These are phyloP conservation scores for Trissolcus japonicus DNA, from an alignment of 2,888 invertebrate genomes.

Conservation along the genomic window DNA sequence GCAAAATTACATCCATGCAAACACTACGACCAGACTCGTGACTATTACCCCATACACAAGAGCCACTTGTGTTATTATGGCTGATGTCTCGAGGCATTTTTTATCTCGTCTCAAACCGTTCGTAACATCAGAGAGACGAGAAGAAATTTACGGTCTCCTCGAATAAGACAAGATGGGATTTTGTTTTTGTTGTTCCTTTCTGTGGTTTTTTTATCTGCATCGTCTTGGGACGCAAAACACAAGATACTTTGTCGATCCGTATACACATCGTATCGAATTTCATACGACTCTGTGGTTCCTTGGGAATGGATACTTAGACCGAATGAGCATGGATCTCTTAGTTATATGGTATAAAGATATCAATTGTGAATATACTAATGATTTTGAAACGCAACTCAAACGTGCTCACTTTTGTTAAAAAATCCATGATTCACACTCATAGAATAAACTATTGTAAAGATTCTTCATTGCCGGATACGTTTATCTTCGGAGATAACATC, in stretches of 20 bases:
- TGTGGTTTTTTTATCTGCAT: constrained; percentile 29
- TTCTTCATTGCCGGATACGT: constrained; percentile 12
- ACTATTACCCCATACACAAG: constrained; percentile 43
- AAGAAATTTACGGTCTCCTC: constrained; percentile 51
- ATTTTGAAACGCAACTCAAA: constrained; percentile 31
- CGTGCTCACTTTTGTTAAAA: constrained; percentile 6
- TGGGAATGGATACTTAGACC: constrained; percentile 69
- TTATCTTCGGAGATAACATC: background rate
- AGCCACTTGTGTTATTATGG: constrained; percentile 49
- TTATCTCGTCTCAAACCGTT: constrained; percentile 38
- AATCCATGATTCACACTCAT: background rate
- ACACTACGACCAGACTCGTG: constrained; percentile 32
- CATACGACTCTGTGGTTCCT: constrained; percentile 71
- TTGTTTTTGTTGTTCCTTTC: constrained; percentile 39
- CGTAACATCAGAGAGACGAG: constrained; percentile 44
- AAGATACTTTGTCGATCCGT: constrained; percentile 61
- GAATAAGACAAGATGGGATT: constrained; percentile 52
- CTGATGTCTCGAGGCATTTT: constrained; percentile 37
- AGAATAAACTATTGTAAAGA: background rate
- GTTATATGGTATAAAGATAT: constrained; percentile 47
- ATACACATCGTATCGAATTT: constrained; percentile 71
- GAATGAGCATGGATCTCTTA: constrained; percentile 50
- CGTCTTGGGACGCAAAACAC: constrained; percentile 47
- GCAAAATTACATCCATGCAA: constrained; percentile 40
- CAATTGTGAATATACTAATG: constrained; percentile 44